Conservation (phyloP, 2,888 invertebrate genomes). For the Agriopis aurantiaria region DNA sequence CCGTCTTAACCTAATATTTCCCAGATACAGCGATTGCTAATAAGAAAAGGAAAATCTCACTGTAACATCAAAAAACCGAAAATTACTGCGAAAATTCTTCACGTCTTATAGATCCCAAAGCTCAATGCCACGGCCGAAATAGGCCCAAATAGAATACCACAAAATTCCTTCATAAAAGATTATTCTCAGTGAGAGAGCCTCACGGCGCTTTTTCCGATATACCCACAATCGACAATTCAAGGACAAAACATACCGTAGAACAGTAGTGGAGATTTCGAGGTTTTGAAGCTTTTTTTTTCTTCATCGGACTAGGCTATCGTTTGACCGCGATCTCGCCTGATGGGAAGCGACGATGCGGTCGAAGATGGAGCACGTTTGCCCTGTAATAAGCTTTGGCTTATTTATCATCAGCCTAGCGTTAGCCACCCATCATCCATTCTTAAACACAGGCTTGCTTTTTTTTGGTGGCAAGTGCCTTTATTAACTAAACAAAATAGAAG, state of each 20-base stretch:
- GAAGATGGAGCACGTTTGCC: too few species aligned
- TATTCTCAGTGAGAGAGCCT: constrained; percentile 30
- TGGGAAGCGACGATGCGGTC: too few species aligned
- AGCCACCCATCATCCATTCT: too few species aligned
- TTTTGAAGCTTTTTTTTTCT: too few species aligned
- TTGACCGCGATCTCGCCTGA: too few species aligned
- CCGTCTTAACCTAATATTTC: too few species aligned
- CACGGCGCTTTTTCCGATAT: constrained; percentile 28
- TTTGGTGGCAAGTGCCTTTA: too few species aligned
- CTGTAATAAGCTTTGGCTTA: background rate
- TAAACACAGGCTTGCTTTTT: too few species aligned
- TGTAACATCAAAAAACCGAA: background rate
- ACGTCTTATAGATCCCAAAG: constrained; percentile 8
- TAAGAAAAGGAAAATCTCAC: background rate
- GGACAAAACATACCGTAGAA: constrained; percentile 14
- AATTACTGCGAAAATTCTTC: background rate
- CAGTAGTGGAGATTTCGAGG: background rate
- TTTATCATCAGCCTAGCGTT: background rate
- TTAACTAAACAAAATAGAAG: too few species aligned
- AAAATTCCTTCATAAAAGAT: constrained; percentile 36
- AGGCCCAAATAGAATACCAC: constrained; percentile 29
- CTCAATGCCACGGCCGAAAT: constrained; percentile 22
- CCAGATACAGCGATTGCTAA: background rate
- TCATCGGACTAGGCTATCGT: too few species aligned
- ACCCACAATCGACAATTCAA: constrained; percentile 30